Conservation (phyloP, 1,140 invertebrate genomes). For the Anthonomus grandis region DNA sequence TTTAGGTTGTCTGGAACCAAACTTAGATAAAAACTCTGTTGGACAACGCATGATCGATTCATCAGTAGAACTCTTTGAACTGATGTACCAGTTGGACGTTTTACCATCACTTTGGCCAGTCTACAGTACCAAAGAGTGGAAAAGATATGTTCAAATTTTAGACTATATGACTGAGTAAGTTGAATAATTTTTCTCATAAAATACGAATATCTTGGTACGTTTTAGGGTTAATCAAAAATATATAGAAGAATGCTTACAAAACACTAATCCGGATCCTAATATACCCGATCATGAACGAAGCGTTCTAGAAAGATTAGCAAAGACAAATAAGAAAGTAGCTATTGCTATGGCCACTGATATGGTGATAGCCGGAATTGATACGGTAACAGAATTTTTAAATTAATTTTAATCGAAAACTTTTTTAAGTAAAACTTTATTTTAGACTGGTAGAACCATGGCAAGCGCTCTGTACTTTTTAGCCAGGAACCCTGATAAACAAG, state of each 20-base stretch:
- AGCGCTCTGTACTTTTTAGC: conserved; percentile 35
- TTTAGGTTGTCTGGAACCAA: conserved; percentile 27
- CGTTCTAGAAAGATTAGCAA: conserved; percentile 56
- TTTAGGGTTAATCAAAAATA: conserved; percentile 35
- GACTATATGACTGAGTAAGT: conserved; percentile 32
- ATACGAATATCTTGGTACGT: conserved; percentile 3
- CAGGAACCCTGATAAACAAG: conserved; percentile 37
- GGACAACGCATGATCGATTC: conserved; percentile 16
- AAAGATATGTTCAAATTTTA: conserved; percentile 32
- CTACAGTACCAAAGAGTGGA: conserved; percentile 53
- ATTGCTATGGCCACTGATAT: conserved; percentile 68
- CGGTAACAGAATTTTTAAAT: conserved; percentile 51
- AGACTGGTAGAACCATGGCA: conserved; percentile 36
- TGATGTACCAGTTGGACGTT: conserved; percentile 59
- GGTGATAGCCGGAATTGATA: conserved; percentile 73
- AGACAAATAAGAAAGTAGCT: conserved; percentile 55
- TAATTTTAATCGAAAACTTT: background rate
- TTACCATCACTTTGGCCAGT: conserved; percentile 61
- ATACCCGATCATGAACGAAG: conserved; percentile 45
- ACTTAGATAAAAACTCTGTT: conserved; percentile 21
- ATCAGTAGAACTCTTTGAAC: conserved; percentile 54
- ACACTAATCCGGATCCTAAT: conserved; percentile 35
- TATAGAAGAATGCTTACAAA: conserved; percentile 46
- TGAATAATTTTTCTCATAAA: background rate
- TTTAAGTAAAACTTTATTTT: conserved; percentile 4